Evolutionary conservation across 1,140 invertebrate species (phyloP), one percentile per base, ranked within the genome.

Genomic region (Eulimnadia texana): DNA sequence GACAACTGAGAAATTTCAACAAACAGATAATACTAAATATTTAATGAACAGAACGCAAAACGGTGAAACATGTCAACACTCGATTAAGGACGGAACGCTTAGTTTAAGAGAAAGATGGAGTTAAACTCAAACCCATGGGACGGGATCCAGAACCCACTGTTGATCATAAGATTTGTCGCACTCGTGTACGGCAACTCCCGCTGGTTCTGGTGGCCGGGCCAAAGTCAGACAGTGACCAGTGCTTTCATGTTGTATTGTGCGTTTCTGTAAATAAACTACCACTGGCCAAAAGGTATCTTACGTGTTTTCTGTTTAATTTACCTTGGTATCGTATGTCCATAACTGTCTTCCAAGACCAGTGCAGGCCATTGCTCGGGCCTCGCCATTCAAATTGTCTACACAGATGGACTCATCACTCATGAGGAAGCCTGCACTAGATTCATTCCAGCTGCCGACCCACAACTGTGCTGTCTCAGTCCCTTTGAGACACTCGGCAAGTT

Each of bases 361-460:
- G 67, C 84, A 87, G 1, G 83, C 80, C 70, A 82, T 78, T 33
- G 85, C 78, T 60, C 82, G 76, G 3, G 84, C 82, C 66, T 78
- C 79, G 27, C 67, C 74, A 58, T 82, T 80, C 0, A 82, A 79
- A 20, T 79, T 79, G 69, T 86, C 84, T 29, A 87, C 70, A 68
- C 85, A 87, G 2, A 86, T 75, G 3, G 80, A 82, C 66, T 87
- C 84, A 66, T 87, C 84, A 0, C 82, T 84, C 80, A 83, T 84
- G 58, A 85, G 70, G 25, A 75, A 75, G 0, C 84, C 84, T 50
- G 78, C 74, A 1, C 19, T 3, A 19, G 61, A 22, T 62, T 62
- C 66, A 50, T 69, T 64, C 50, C 67, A 66, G n/a, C 79, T 82
- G 68, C 86, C 82, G 2, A 89, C 80, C 70, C 88, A 89, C 75